phyloP scores from a whole-genome alignment of 2,888 invertebrate genomes.

The Philonicus albiceps region DNA sequence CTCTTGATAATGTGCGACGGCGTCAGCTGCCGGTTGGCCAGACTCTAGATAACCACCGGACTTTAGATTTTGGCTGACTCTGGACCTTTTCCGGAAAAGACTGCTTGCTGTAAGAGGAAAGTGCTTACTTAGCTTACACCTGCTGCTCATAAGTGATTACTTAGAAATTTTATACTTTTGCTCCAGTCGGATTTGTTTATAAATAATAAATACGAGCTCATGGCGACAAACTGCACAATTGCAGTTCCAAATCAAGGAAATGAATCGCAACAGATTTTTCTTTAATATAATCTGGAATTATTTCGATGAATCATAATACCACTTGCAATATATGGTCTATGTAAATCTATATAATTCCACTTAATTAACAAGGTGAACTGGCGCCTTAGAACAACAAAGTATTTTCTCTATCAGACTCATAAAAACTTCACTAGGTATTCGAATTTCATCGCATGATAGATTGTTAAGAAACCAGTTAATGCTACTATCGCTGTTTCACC shows the following conservation, averaged over 20 bases:
- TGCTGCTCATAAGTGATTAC: background rate
- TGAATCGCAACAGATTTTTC: background rate
- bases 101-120: background rate
- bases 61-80: conserved; percentile 1
- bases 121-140: background rate
- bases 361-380: background rate
- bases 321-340: background rate
- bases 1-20: background rate
- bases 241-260: background rate
- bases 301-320: background rate
- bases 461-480: background rate
- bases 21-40: background rate
- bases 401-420: background rate
- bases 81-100: conserved; percentile 7
- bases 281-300: background rate
- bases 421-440: background rate
- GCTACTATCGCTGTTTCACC: background rate
- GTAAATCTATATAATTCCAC: no score
- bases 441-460: background rate
- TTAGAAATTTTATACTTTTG: background rate
- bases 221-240: background rate
- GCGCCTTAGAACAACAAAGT: background rate
- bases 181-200: background rate
- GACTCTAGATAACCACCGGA: background rate
- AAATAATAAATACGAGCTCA: background rate